Conservation (phyloP, 2,113 vertebrate species). For the Crotalus tigris region DNA sequence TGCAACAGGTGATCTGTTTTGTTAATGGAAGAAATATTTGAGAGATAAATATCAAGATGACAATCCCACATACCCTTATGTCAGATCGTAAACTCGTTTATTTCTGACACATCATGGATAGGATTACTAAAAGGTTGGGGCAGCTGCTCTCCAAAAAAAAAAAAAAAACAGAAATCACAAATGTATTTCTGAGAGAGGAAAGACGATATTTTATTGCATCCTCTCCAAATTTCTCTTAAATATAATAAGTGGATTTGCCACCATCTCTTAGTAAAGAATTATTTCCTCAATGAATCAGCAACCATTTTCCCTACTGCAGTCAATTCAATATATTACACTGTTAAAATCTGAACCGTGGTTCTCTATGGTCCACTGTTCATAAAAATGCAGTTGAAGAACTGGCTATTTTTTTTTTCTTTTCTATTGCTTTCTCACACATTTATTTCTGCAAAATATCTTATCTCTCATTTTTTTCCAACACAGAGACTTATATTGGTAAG, state of each 20-base stretch:
- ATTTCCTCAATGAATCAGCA: not conserved
- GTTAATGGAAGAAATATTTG: not conserved
- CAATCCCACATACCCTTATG: not conserved
- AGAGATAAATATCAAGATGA: not conserved
- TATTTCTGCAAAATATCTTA: not conserved
- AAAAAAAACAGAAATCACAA: not conserved
- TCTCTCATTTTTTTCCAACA: not conserved
- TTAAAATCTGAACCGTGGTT: not conserved
- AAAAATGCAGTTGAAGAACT: not conserved
- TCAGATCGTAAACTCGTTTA: not conserved
- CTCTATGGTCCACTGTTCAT: not conserved
- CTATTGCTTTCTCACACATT: not conserved
- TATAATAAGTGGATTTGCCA: not conserved
- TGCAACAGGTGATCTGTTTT: not conserved
- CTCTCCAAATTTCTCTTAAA: not conserved
- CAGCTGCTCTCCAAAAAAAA: not conserved
- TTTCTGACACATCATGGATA: not conserved
- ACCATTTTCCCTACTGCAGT: not conserved
- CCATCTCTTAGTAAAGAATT: not conserved
- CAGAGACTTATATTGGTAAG: slow-evolving; percentile 2
- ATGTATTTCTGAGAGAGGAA: not conserved
- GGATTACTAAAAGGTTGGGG: not conserved
- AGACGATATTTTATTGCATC: not conserved
- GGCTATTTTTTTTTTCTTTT: not conserved
- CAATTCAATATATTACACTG: not conserved